Base-by-base conservation (phyloP, 2,113 vertebrate species). In the Spea multiplicata region DNA sequence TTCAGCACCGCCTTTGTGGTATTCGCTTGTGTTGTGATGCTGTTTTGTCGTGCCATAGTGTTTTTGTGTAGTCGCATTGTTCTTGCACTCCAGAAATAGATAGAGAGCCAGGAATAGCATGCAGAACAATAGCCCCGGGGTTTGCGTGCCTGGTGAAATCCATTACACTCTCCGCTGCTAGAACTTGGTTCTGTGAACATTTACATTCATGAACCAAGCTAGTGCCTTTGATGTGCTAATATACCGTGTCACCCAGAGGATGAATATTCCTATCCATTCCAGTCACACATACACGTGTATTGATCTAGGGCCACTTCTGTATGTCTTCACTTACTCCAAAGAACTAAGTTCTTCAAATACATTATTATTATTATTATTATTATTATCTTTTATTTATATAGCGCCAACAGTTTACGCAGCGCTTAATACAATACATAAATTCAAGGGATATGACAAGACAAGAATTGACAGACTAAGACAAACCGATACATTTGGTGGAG, bases 171-270 rank as follows among this genome's bases (percentile, higher is more conserved):
- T 57, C 67, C 16, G 14, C 49, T 55, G 30, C 50, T 17, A 53
- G 65, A 52, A 57, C 74, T 75, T 13, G 46, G 46, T 67, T 44
- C 53, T 66, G 8, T 75, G 44, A 17, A 55, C 64, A 75, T 75
- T 67, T 57, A 75, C 64, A 55, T 75, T 75, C 74, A 67, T 75
- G 55, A 46, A 50, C 45, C 67, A n/a, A 55, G 44, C 64, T 48
- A 67, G 46, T 66, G 74, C 66, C 62, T 75, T 30, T 65, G 17
- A 75, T 49, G 65, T 68, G 65, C 50, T 55, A 59, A 59, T 59
- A 59, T 59, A 59, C 55, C 4, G 10, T 59, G 46, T 76, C 44
- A 44, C 17, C 44, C 65, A 68, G 50, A 76, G 52, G 5, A 49
- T 75, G 50, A 55, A 75, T 66, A 45, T 45, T 16, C 44, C 74